Base-by-base conservation (phyloP, 1,140 invertebrate genomes). In the Atta cephalotes region DNA sequence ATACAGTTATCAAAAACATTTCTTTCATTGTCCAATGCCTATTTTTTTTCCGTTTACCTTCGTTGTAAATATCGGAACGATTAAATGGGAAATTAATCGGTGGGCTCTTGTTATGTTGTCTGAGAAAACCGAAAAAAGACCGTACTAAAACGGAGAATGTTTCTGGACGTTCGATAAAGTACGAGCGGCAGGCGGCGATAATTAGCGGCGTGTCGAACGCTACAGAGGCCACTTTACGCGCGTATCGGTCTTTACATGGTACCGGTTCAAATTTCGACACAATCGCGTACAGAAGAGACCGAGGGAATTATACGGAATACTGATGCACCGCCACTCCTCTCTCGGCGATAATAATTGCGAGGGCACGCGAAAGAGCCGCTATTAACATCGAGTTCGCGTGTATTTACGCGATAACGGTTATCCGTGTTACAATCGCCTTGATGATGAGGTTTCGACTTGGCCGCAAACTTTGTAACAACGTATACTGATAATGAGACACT, bases 341-440 rank as follows among this genome's bases (percentile, higher is more conserved):
- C 62, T 45, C 31, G 21, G 74, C 74, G 49, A 28, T 21, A 18
- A 18, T 76, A 85, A 85, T 85, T 85, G 21, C 74, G 18, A 66
- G n/a, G 9, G 58, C 80, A 82, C 70, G 56, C 80, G 39, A 76
- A 31, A 84, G 21, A n/a, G 39, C 56, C 4, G 56, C 31, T 62
- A 81, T 76, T 84, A 84, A 63, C 70, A 76, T 74, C n/a, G 80
- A 14, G 68, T 45, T 74, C 28, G 39, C 80, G 70, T 84, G 58
- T 63, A 63, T 84, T 76, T 84, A 51, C 60, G 80, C 56, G 63
- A 18, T 84, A 84, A 84, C 80, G 70, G 80, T 39, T 74, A 62
- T 12, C 35, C 18, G 56, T 28, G 21, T 63, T 45, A 84, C 56
- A 82, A 51, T 84, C 70, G 56, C 9, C 31, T 5, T 51, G 56